phyloP scores from a whole-genome alignment of 2,888 invertebrate species.

The Drosophila lutescens region DNA sequence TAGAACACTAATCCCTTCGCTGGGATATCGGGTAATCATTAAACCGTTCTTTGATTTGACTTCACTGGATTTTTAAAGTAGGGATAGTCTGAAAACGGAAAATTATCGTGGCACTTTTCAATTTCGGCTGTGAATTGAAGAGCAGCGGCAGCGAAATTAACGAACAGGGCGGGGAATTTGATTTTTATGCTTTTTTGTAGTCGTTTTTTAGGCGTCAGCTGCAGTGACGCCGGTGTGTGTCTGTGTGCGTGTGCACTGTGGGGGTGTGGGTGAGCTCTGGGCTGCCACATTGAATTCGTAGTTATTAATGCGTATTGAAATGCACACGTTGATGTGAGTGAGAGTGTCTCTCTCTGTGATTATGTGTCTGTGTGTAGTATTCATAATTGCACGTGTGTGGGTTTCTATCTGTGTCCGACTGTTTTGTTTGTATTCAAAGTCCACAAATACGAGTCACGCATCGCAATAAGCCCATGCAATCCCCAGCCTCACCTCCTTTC shows the following conservation, averaged over 20 bases:
- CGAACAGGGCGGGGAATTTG: slow-evolving; percentile 70
- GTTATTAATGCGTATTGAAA: slow-evolving; percentile 79
- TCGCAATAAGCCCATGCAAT: slow-evolving; percentile 70
- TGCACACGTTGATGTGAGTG: slow-evolving; percentile 50
- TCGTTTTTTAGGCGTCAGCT: slow-evolving; percentile 76
- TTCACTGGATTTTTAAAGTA: slow-evolving; percentile 10
- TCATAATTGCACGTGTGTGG: slow-evolving; percentile 40
- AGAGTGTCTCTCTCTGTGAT: slow-evolving; percentile 25
- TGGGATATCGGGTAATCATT: slow-evolving; percentile 5
- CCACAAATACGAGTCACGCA: slow-evolving; percentile 78
- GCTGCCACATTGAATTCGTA: slow-evolving; percentile 76
- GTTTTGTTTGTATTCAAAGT: slow-evolving; percentile 71
- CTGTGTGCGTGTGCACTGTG: slow-evolving; percentile 18
- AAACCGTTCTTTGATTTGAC: not conserved
- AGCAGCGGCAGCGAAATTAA: slow-evolving; percentile 65
- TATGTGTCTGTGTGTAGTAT: slow-evolving; percentile 26
- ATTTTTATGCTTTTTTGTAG: slow-evolving; percentile 74
- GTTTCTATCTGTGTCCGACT: slow-evolving; percentile 42
- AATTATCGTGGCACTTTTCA: slow-evolving; percentile 26
- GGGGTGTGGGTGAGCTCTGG: slow-evolving; percentile 8
- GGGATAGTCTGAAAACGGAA: slow-evolving; percentile 15
- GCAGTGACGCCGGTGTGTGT: slow-evolving; percentile 50
- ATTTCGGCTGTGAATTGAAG: slow-evolving; percentile 50
- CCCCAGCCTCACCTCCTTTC: slow-evolving; percentile 5
- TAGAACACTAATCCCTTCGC: slow-evolving; percentile 1